Evolutionary conservation across 2,797 vertebrate genomes (phyloP).

Genomic region (Mareca strepera): DNA sequence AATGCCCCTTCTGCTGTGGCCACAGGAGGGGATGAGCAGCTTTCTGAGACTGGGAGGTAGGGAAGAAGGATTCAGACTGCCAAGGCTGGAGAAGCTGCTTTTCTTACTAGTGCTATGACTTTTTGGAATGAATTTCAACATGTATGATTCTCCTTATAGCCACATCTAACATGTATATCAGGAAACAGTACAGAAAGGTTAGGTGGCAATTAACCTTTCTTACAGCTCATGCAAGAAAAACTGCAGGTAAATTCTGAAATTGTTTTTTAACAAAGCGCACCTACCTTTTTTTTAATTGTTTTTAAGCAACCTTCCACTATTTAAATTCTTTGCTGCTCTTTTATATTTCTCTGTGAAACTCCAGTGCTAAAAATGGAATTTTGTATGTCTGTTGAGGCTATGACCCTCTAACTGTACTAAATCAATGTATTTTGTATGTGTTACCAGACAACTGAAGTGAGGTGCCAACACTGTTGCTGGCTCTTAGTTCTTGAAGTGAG

Average conservation of each 20-base stretch:
- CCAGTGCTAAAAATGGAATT: slow-evolving; percentile 44
- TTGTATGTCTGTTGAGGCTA: background rate
- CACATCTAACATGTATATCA: background rate
- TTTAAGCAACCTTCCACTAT: slow-evolving; percentile 2
- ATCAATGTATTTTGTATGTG: background rate
- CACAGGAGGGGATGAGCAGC: background rate
- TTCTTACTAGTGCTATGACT: background rate
- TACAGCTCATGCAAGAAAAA: slow-evolving; percentile 18
- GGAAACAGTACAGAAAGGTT: slow-evolving; percentile 43
- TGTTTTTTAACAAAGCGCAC: background rate
- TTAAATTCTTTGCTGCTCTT: background rate
- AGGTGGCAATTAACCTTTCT: slow-evolving; percentile 36
- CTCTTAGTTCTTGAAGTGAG: background rate
- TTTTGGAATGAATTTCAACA: background rate
- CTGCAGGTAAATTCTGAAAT: slow-evolving; percentile 13
- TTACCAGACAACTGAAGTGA: background rate
- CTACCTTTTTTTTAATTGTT: background rate
- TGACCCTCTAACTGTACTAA: background rate
- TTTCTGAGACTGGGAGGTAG: background rate
- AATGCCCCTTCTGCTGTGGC: background rate
- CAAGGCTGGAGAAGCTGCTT: background rate
- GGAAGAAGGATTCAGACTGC: background rate
- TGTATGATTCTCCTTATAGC: slow-evolving; percentile 14
- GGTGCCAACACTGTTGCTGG: background rate
- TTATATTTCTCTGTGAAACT: background rate